Evolutionary conservation across 2,888 invertebrate species (phyloP), one percentile per base, ranked within the genome.

Genomic region (Eremobia ochroleuca): DNA sequence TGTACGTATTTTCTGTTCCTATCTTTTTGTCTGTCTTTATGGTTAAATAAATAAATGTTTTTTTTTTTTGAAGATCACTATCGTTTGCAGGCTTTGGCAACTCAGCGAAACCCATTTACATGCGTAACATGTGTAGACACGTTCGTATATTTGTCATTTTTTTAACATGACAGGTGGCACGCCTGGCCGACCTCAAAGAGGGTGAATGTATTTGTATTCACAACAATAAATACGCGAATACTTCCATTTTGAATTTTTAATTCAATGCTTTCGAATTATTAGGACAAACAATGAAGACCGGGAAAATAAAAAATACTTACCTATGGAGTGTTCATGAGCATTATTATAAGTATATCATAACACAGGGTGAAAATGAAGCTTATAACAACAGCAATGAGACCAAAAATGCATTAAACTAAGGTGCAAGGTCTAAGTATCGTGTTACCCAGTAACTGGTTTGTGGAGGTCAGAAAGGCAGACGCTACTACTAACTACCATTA

Each of bases 151-250:
- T 64, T 64, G 82, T 78, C 62, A 78, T 75, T 82, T 73, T 73
- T 81, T 55, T 25, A 64, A 82, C 49, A 37, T 73, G 82, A 85
- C 82, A 82, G 70, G 61, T 62, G 81, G 81, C 40, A 73, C 66
- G 81, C 85, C 58, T 49, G 34, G 6, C 55, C 66, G 52, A 43
- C 82, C 82, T 65, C 82, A 70, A 73, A 67, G 43, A 58, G 81
- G 70, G 62, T 69, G n/a, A 80, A 73, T 55, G 64, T 80, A 65
- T 78, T 81, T 81, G 73, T 66, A 73, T 85, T 73, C 61, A 58
- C 55, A 59, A 84, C 49, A 71, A 34, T 43, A 85, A 73, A 73
- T 67, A 73, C 40, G 58, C 9, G 15, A 59, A 72, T 25, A 66
- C 65, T 79, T 55, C 28, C 59, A 72, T 79, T 49, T 83, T 72